Evolutionary conservation across 1,140 invertebrate species (phyloP), one percentile per base, ranked within the genome.

Genomic region (Meteorus sp.): DNA sequence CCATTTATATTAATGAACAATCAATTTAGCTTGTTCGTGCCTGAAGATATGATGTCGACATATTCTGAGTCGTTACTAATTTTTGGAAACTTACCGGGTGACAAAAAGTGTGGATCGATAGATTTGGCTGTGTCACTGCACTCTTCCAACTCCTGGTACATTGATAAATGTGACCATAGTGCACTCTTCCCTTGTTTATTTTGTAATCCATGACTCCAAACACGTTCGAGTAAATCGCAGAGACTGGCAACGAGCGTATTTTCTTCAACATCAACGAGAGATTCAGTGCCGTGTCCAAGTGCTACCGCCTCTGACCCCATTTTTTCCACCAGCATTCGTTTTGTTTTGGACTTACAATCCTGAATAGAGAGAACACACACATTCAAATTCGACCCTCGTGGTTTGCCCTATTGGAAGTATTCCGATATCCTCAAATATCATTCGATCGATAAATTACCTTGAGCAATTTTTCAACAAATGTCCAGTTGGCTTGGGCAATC

Each of bases 401-500:
- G 13, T 31, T 4, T 5, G 9, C 4, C 9, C 4, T 4, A 29
- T 29, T 29, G 27, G 9, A 29, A 29, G 27, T 29, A 29, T n/a
- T n/a, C 3, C 15, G 35, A 39, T 39, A 5, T n/a, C 4, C 8
- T 39, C 11, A n/a, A 8, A 5, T n/a, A 43, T 1, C 3, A 50
- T 27, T 25, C 22, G 2, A 7, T 19, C 15, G 6, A 51, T 43
- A 19, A 43, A 41, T 64, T 83, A 95, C 94, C 86, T 95, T 95
- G 11, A 99, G 81, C 61, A 99, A 83, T 71, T 96, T 95, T 73
- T 99, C 94, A 15, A 99, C 95, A 83, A 99, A 99, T 35, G 93
- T 94, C 90, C 94, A 97, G 80, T 99, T 98, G 11, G 94, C 94
- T 77, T 98, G 94, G n/a, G 94, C 94, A 65, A 95, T 91, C n/a